phyloP scores from a whole-genome alignment of 2,797 vertebrate species.

The Spinibarbus caldwelli region DNA sequence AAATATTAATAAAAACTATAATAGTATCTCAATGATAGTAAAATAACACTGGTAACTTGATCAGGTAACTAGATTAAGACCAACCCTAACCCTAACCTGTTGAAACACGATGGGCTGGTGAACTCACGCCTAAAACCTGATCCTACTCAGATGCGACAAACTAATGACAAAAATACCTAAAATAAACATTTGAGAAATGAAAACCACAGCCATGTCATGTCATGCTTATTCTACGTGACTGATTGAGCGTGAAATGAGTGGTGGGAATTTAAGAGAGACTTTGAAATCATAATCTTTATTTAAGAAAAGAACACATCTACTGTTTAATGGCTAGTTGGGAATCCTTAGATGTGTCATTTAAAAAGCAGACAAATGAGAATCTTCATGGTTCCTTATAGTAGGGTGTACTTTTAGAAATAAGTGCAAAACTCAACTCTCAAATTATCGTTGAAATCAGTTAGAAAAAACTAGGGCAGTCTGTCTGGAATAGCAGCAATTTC shows the following conservation, averaged over 20 bases:
- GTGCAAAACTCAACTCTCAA: slow-evolving; percentile 19
- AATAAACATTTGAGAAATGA: slow-evolving; percentile 12
- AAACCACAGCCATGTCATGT: slow-evolving; percentile 9
- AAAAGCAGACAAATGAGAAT: slow-evolving; percentile 44
- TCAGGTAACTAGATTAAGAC: neutral
- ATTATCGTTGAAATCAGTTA: slow-evolving; percentile 15
- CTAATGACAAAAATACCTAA: slow-evolving; percentile 29
- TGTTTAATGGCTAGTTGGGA: slow-evolving; percentile 56
- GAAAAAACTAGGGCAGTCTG: neutral
- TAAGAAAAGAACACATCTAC: slow-evolving; percentile 41
- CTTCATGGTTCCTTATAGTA: slow-evolving; percentile 19
- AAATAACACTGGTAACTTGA: neutral
- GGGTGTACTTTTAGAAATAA: slow-evolving; percentile 41
- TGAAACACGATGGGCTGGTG: slow-evolving; percentile 70
- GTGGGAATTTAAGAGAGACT: neutral
- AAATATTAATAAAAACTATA: neutral
- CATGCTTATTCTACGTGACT: neutral
- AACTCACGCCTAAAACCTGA: slow-evolving; percentile 56
- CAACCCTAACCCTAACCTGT: too few relatives aligned
- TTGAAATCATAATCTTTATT: slow-evolving; percentile 42
- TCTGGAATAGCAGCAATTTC: neutral
- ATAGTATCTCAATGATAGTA: neutral
- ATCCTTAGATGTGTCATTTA: slow-evolving; percentile 42
- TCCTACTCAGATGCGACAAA: slow-evolving; percentile 35
- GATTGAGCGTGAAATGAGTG: neutral